Conservation (phyloP, 2,888 invertebrate genomes). For the Sipha maydis region DNA sequence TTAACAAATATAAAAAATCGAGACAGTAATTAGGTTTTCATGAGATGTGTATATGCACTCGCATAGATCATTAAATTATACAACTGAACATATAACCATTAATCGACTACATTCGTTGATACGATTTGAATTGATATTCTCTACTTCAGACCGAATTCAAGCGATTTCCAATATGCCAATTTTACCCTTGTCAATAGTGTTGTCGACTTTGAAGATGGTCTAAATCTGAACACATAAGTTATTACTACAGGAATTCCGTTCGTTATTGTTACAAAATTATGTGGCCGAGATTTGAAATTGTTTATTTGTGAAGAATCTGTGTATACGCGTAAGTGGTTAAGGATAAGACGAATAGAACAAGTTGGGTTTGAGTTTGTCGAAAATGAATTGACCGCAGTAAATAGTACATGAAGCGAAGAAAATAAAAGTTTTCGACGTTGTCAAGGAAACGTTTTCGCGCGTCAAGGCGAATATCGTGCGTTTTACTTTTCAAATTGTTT, state of each 20-base stretch:
- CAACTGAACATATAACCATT: no score
- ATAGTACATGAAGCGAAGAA: not conserved
- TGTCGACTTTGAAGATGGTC: conserved; percentile 37
- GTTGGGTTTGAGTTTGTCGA: conserved; percentile 18
- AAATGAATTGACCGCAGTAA: not conserved
- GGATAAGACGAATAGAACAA: not conserved
- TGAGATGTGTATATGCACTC: no score
- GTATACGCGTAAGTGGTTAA: not conserved
- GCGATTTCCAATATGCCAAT: conserved; percentile 31
- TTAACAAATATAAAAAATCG: no score
- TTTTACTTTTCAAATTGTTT: not conserved
- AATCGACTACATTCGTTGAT: not conserved
- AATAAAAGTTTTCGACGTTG: conserved; percentile 18
- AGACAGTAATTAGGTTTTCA: no score
- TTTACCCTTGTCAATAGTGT: conserved; percentile 41
- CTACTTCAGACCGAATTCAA: not conserved
- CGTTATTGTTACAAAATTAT: conserved; percentile 27
- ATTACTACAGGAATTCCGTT: not conserved
- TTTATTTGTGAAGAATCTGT: not conserved
- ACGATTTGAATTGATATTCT: conserved; percentile 17
- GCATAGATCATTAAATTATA: no score
- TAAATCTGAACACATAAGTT: not conserved
- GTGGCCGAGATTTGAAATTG: conserved; percentile 30
- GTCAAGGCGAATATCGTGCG: not conserved
- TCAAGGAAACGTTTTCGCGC: not conserved